A percentile compares a stretch with the other conserved stretches of the same genome.
phyloP scores from a whole-genome alignment of 2,797 vertebrate species.

The Eupleurogrammus muticus region DNA sequence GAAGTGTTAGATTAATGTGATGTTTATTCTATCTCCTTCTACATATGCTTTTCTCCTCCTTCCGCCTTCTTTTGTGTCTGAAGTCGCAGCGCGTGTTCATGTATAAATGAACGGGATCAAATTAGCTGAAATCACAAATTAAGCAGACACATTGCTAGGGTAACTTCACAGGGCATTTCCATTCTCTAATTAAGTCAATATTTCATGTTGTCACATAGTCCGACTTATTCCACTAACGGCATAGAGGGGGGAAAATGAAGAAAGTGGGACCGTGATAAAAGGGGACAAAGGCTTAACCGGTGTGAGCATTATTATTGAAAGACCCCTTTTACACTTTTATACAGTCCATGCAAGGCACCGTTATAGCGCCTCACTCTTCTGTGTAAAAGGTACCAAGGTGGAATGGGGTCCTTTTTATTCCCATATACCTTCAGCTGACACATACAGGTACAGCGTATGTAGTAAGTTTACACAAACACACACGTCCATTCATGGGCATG shows the following conservation, averaged over 20 bases:
- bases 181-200: slow-evolving; percentile 28
- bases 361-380: no score
- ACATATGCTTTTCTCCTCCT: background rate
- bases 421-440: no score
- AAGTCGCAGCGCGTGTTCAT: background rate
- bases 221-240: background rate
- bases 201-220: slow-evolving; percentile 13
- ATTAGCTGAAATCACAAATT: slow-evolving; percentile 16
- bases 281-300: no score
- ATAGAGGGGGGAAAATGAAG: no score
- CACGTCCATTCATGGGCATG: no score
- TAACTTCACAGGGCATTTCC: slow-evolving; percentile 18
- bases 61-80: background rate
- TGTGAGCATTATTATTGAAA: background rate
- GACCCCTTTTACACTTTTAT: no score
- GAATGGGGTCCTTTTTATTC: no score
- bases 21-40: slow-evolving; percentile 2
- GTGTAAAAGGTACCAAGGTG: no score
- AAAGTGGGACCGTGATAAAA: background rate
- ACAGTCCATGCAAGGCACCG: no score
- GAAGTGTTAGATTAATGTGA: slow-evolving; percentile 14
- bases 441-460: no score
- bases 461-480: no score
- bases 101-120: slow-evolving; percentile 9
- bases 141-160: slow-evolving; percentile 2